These are phyloP conservation scores for Mobula birostris DNA, from an alignment of 2,113 vertebrate genomes.

Conservation along the genomic window DNA sequence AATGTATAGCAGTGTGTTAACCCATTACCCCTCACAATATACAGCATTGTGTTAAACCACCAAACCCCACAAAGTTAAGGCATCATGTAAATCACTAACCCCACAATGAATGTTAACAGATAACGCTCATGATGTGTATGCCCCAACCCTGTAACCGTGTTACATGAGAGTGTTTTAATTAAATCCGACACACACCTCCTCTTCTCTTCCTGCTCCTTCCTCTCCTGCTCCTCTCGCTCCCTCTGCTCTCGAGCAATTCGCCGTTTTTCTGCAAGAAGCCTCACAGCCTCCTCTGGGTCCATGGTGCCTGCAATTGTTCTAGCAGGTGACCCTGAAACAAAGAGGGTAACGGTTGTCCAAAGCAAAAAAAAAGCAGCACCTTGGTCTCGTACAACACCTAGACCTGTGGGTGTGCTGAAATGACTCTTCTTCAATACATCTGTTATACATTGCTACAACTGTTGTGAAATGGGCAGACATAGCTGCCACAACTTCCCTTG, in stretches of 20 bases:
- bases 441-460: background rate
- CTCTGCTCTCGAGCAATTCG: conserved; percentile 84
- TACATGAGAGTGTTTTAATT: background rate
- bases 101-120: background rate
- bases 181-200: conserved; percentile 62
- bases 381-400: background rate
- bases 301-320: conserved; percentile 83
- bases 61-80: too few relatives aligned
- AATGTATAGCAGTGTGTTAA: background rate
- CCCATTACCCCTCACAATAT: background rate
- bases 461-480: background rate
- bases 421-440: background rate
- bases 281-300: conserved; percentile 76
- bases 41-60: background rate
- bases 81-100: background rate
- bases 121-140: too few relatives aligned
- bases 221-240: conserved; percentile 80
- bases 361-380: background rate
- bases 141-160: too few relatives aligned
- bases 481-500: background rate
- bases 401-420: background rate
- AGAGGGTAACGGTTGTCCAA: background rate
- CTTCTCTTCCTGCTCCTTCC: conserved; percentile 70
- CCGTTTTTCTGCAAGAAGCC: conserved; percentile 81
- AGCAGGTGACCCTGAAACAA: background rate